Base-by-base conservation (phyloP, 1,140 invertebrate genomes). In the Sinonovacula constricta region DNA sequence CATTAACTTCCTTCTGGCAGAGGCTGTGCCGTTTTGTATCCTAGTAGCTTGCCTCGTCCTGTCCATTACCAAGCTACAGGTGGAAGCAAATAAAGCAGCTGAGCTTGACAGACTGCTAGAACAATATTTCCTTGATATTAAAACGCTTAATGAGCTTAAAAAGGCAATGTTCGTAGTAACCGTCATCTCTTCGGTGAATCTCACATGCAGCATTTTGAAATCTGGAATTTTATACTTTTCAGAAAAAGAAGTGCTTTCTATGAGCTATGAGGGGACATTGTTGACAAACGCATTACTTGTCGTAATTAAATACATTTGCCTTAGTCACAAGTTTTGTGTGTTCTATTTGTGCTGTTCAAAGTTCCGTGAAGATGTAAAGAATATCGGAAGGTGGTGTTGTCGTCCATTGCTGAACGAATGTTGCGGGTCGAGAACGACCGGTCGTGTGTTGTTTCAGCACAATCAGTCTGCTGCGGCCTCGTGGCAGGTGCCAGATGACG, bases 111-210 rank as follows among this genome's bases (percentile, higher is more conserved):
- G 31, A 45, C 66, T 81, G 24, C 79, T 89, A 34, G 78, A 82
- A 63, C 84, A 88, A 39, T 89, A 89, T 59, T 87, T 88, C 67
- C 56, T 89, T 39, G 88, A 89, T 62, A 74, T 87, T 22, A 69
- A 83, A 62, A 69, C 86, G 0, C 66, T 89, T 0, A 26, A 78
- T 31, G 83, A 89, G 51, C 63, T 89, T 28, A 79, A 82, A 54
- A 60, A 68, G 10, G 78, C 83, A 14, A 76, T 81, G 10, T 57
- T 86, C 12, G 36, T 69, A 51, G 22, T 70, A 2, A 63, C 57
- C 28, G 22, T 63, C 22, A 7, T 78, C 22, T 76, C 74, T 15
- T 63, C 39, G 7, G 7, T 45, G 39, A 18, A 10, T 45, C 39
- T 45, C 18, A 45, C 39, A 7, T 45, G 39, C 24, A 51, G 79